These are phyloP conservation scores for Hirudinaria manillensis DNA, from an alignment of 2,888 invertebrate species.

Conservation along the genomic window DNA sequence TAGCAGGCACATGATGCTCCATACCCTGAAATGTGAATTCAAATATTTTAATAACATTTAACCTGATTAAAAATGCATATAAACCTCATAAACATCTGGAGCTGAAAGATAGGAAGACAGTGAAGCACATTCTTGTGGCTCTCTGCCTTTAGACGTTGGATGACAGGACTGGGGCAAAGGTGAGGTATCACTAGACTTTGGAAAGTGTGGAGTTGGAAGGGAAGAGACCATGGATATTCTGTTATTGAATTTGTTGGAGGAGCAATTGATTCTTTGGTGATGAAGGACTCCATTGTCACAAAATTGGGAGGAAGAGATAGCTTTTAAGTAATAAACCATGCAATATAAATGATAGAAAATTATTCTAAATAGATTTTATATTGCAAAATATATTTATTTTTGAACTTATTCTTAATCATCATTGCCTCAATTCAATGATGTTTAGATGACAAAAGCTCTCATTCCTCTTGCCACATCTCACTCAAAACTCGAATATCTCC, in stretches of 20 bases:
- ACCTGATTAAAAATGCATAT: background rate
- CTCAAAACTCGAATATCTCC: too few relatives aligned
- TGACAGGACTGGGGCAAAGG: background rate
- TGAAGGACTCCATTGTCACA: too few relatives aligned
- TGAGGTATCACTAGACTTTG: background rate
- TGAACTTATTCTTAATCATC: too few relatives aligned
- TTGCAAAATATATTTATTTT: too few relatives aligned
- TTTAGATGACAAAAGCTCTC: too few relatives aligned
- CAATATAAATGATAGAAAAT: too few relatives aligned
- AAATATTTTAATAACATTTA: background rate
- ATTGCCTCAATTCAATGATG: too few relatives aligned
- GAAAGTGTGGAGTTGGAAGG: constrained; percentile 17
- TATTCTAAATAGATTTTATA: too few relatives aligned
- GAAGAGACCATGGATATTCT: constrained; percentile 23
- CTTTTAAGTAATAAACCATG: too few relatives aligned
- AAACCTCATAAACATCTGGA: constrained; percentile 29
- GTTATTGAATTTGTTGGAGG: background rate
- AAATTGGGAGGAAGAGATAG: too few relatives aligned
- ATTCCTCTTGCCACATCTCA: too few relatives aligned
- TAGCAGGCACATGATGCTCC: constrained; percentile 2
- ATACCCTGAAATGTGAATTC: background rate
- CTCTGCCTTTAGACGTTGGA: background rate
- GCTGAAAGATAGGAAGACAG: constrained; percentile 23
- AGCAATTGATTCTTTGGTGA: too few relatives aligned
- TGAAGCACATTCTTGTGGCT: background rate